Percentiles rank a stretch among this genome's conserved stretches.
Conservation (phyloP, 2,888 invertebrate genomes). For the Anarsia innoxiella region DNA sequence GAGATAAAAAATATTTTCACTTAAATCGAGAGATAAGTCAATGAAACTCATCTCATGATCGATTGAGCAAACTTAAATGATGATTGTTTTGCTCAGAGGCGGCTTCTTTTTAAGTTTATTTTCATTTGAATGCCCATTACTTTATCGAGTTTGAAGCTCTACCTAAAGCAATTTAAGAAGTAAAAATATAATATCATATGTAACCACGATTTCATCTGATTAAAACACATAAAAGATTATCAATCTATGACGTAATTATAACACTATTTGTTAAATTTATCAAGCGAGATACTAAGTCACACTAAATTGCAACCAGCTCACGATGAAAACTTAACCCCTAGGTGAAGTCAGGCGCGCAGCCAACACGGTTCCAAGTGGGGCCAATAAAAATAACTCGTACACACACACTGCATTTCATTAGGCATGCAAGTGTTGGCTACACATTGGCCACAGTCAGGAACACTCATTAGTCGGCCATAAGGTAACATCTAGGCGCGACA, state of each 20-base stretch:
- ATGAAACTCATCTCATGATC: constrained; percentile 10
- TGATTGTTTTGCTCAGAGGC: no score
- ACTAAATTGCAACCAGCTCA: constrained; percentile 5
- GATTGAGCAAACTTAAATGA: constrained; percentile 7
- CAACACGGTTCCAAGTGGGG: constrained; percentile 4
- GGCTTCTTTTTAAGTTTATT: no score
- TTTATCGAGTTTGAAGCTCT: no score
- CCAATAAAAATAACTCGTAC: constrained; percentile 5
- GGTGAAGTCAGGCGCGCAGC: background rate
- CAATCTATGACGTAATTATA: no score
- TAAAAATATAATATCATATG: no score
- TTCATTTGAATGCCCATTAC: no score
- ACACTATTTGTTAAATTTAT: no score
- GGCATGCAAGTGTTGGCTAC: background rate
- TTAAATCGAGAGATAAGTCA: constrained; percentile 11
- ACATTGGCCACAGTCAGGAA: constrained; percentile 13
- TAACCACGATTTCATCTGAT: no score
- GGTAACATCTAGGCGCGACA: no score
- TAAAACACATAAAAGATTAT: no score
- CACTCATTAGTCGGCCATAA: constrained; percentile 32
- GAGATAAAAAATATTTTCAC: constrained; percentile 9
- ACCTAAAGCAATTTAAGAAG: no score
- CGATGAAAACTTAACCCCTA: constrained; percentile 7
- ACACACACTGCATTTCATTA: constrained; percentile 4
- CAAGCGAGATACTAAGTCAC: background rate